Base-by-base conservation (phyloP, 2,113 vertebrate species). In the Mohoua ochrocephala region DNA sequence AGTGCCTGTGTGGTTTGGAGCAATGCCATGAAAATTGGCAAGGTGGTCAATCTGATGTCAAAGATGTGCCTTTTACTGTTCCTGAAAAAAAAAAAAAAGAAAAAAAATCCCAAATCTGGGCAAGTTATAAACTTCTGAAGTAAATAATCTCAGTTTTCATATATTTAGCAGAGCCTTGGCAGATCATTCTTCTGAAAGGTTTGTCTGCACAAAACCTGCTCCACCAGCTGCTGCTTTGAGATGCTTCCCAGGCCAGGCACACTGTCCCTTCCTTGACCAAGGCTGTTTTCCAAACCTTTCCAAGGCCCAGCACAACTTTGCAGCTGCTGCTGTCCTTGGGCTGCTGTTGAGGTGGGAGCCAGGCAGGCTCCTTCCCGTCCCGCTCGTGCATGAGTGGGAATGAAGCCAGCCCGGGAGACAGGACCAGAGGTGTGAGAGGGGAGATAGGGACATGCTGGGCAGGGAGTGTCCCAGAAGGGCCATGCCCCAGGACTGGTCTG, bases 41-140 rank as follows among this genome's bases (percentile, higher is more conserved):
- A 86, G 41, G 71, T 80, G 92, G 79, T 80, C 76, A 77, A 33
- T 56, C 41, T 75, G 85, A 89, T 94, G 95, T 95, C 77, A 93
- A 89, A 86, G 92, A 90, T 81, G 71, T 60, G 60, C 64, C 52
- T 94, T 97, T 78, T 45, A 35, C 42, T 44, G 33, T 54, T 90
- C 50, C 63, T 26, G 20, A 8, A 59, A 5, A 87, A 74, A 76
- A 70, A 47, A 67, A 52, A 83, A 45, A 59, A 30, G n/a, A n/a
- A 45, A 23, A 16, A 65, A 81, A 47, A 28, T 56, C 45, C 28
- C 50, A 42, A 92, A 84, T 56, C 64, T 77, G 54, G 54, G 39
- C 75, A 63, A 80, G 52, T 56, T 80, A 74, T 59, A 90, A 94
- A 93, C 39, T 45, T 53, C 30, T 52, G 75, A 87, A 82, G 57